phyloP scores from a whole-genome alignment of 1,140 invertebrate species.

The Eufriesea mexicana region DNA sequence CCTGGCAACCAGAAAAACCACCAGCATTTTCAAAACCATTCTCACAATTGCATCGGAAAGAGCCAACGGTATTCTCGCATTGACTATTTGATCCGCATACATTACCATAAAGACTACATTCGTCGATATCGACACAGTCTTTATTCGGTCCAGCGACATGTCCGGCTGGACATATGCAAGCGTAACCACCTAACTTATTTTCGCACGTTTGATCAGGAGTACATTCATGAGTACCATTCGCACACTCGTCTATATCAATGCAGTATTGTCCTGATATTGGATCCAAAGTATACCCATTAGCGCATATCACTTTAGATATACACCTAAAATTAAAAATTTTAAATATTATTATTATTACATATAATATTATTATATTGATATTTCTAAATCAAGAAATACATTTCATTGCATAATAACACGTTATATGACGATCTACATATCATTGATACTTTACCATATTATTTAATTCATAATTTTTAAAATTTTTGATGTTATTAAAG shows the following conservation, averaged over 20 bases:
- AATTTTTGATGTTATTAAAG: too few relatives aligned
- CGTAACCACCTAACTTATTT: constrained; percentile 89
- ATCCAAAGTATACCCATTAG: constrained; percentile 88
- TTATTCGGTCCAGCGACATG: constrained; percentile 67
- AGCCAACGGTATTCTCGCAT: constrained; percentile 85
- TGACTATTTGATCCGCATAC: constrained; percentile 75
- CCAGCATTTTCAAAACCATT: constrained; percentile 87
- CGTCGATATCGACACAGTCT: constrained; percentile 86
- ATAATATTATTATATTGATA: too few relatives aligned
- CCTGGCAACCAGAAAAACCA: constrained; percentile 79
- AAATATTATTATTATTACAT: too few relatives aligned
- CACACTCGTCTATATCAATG: constrained; percentile 88
- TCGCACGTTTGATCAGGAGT: constrained; percentile 87
- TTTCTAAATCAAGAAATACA: too few relatives aligned
- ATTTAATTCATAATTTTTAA: too few relatives aligned
- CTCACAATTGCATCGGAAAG: constrained; percentile 85
- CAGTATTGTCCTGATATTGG: constrained; percentile 75
- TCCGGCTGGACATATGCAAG: constrained; percentile 88
- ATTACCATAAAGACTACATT: constrained; percentile 82
- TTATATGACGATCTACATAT: too few relatives aligned
- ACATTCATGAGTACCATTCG: constrained; percentile 86
- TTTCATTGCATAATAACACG: too few relatives aligned
- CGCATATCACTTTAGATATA: constrained; percentile 86
- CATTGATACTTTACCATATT: too few relatives aligned
- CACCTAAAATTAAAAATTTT: constrained; percentile 76